Evolutionary conservation across 2,797 vertebrate species (phyloP).

Genomic region (Poeciliopsis presidionis): DNA sequence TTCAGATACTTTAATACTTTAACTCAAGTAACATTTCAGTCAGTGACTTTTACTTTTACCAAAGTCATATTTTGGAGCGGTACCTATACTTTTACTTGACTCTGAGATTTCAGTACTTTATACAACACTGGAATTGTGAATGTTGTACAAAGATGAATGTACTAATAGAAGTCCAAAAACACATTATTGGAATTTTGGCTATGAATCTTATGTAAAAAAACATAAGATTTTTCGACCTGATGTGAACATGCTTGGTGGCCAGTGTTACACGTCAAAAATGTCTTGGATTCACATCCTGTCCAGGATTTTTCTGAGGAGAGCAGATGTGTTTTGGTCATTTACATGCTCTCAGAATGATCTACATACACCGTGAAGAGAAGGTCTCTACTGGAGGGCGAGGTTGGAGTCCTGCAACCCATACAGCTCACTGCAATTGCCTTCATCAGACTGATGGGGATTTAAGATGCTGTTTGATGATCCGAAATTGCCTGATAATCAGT

Average conservation of each 20-base stretch:
- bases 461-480: neutral
- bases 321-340: neutral
- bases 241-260: constrained; percentile 35
- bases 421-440: neutral
- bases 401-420: no score
- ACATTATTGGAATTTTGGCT: constrained; percentile 5
- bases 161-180: neutral
- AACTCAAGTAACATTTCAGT: no score
- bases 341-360: neutral
- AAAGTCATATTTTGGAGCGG: no score
- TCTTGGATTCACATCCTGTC: neutral
- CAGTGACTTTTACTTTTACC: no score
- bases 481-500: neutral
- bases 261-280: constrained; percentile 10
- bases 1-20: no score
- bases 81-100: no score
- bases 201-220: constrained; percentile 26
- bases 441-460: neutral
- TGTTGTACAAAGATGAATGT: no score
- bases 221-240: constrained; percentile 26
- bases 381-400: no score
- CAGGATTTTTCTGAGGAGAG: neutral
- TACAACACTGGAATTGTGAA: no score
- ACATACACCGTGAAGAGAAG: neutral
- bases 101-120: no score